A percentile compares a stretch with the other conserved stretches of the same genome.
Conservation (phyloP, 2,797 vertebrate genomes). For the Pampus argenteus region DNA sequence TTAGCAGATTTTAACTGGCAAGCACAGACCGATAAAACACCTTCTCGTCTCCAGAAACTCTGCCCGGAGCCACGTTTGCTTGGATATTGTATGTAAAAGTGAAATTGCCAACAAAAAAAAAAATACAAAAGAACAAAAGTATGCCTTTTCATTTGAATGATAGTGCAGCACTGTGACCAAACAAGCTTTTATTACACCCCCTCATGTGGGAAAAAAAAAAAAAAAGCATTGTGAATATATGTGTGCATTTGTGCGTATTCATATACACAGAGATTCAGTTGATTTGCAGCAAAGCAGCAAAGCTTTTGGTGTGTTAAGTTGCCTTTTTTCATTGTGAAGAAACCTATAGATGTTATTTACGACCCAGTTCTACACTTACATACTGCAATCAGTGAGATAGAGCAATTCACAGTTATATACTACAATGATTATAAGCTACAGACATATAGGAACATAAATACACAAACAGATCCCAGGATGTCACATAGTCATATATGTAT, state of each 20-base stretch:
- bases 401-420: slow-evolving; percentile 42
- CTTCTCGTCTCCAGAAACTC: slow-evolving; percentile 27
- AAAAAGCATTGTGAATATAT: not conserved
- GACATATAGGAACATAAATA: slow-evolving; percentile 6
- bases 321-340: slow-evolving; percentile 43
- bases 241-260: slow-evolving; percentile 6
- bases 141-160: slow-evolving; percentile 37
- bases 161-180: slow-evolving; percentile 5
- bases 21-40: slow-evolving; percentile 27
- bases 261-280: slow-evolving; percentile 29
- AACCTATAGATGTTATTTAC: slow-evolving; percentile 51
- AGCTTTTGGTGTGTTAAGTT: slow-evolving; percentile 29
- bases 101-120: slow-evolving; percentile 36
- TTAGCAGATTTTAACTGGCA: slow-evolving; percentile 37
- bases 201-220: too few species aligned
- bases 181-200: slow-evolving; percentile 34
- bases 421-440: slow-evolving; percentile 28
- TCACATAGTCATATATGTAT: too few species aligned
- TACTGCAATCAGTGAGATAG: slow-evolving; percentile 22
- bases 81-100: slow-evolving; percentile 36
- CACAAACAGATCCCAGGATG: slow-evolving; percentile 7
- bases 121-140: slow-evolving; percentile 5
- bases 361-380: slow-evolving; percentile 24
- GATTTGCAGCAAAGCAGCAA: slow-evolving; percentile 31
- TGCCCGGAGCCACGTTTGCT: slow-evolving; percentile 33